Evolutionary conservation across 1,140 invertebrate species (phyloP), one percentile per base, ranked within the genome.

Genomic region (Drosophila murphyi): DNA sequence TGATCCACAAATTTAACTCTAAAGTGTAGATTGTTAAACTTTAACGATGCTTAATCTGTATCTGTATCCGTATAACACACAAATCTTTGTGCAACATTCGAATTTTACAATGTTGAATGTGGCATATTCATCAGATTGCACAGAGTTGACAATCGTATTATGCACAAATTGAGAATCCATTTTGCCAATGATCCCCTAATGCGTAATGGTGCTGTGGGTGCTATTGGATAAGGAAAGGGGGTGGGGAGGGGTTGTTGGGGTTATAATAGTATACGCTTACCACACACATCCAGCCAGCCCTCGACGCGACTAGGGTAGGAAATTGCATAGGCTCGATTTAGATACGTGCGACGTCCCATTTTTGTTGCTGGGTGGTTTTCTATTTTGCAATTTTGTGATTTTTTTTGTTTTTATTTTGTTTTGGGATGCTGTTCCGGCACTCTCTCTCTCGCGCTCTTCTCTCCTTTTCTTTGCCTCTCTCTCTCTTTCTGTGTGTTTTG

Each of bases 221-320:
- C 20, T 20, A 20, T 20, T 1, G 20, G 20, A 20, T 20, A 5
- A 3, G 51, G 34, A 5, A 4, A 3, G 5, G 2, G 52, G 32
- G 32, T 1, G 3, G 52, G 7, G 34, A 12, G 34, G 52, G n/a
- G 6, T 0, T 39, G 34, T 2, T n/a, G 55, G 28, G 43, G 43
- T 20, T 29, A 20, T 20, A 20, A 20, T 20, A 20, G 20, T 20
- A 20, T 4, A 43, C 34, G 94, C 94, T 94, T 91, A 96, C 95
- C 95, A 87, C 94, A 95, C 93, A 95, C 94, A 91, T 95, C 95
- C 60, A 96, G 91, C 95, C 95, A 96, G 76, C 95, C 95, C 93
- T 96, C 95, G 34, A 95, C 94, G 35, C 95, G 93, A 89, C 95
- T 95, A 50, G 95, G 95, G 90, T 95, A 95, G 73, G 92, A 93